These are phyloP conservation scores for Dryas iulia DNA, from an alignment of 1,140 invertebrate genomes.

Conservation along the genomic window DNA sequence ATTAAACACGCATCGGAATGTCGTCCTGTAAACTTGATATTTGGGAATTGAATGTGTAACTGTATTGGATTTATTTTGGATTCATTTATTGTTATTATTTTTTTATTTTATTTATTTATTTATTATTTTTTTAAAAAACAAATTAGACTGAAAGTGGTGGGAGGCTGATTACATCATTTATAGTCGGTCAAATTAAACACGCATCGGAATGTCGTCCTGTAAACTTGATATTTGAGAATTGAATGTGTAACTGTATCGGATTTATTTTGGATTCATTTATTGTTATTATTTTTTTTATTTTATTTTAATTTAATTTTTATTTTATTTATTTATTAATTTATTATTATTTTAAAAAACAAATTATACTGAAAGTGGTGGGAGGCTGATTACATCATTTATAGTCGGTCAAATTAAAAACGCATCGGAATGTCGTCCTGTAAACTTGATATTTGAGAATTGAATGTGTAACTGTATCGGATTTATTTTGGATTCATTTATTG, in stretches of 20 bases:
- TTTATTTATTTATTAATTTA: too few species aligned
- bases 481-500: neutral
- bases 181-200: slow-evolving; percentile 22
- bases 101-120: too few species aligned
- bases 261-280: neutral
- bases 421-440: neutral
- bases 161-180: slow-evolving; percentile 41
- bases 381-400: slow-evolving; percentile 40
- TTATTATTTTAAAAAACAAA: slow-evolving; percentile 38
- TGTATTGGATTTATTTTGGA: too few species aligned
- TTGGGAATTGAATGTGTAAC: neutral
- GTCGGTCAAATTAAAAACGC: slow-evolving; percentile 23
- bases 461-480: neutral
- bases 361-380: slow-evolving; percentile 37
- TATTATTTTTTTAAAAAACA: slow-evolving; percentile 35
- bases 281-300: neutral
- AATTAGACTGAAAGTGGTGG: slow-evolving; percentile 40
- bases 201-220: slow-evolving; percentile 3
- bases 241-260: neutral
- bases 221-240: neutral
- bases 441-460: neutral
- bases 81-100: too few species aligned
- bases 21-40: neutral
- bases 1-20: slow-evolving; percentile 18
- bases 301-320: neutral